Evolutionary conservation across 2,113 vertebrate genomes (phyloP), one percentile per base, ranked within the genome.

Genomic region (Elephantulus edwardii): DNA sequence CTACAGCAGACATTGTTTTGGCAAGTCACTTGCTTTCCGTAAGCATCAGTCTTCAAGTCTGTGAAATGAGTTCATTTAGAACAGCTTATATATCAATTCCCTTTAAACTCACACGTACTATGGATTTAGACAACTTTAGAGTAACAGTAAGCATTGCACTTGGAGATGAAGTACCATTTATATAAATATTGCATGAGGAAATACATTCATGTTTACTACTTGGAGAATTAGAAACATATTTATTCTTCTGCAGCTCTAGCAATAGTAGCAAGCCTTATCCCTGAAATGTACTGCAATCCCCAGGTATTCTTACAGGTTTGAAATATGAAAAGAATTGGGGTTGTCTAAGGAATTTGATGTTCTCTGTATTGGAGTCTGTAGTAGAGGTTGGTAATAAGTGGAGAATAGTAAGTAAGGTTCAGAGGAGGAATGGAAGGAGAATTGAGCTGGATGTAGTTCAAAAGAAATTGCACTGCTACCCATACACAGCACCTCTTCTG

Each of bases 11-110:
- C 12, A 68, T 44, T 13, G 5, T 26, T 74, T 87, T 81, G 10
- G 42, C 30, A 71, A 74, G 77, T 62, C 60, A 75, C 70, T 5
- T 28, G 12, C 38, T 40, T 70, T 83, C 17, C 64, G 30, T 52
- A 19, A 78, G 19, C 42, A 33, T 77, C 10, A 35, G 26, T 79
- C 90, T 88, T 19, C 35, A 42, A 44, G 30, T 68, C 46, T 89
- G 7, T 52, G 77, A 71, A 93, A 70, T 70, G 52, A 75, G 20
- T 66, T 85, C 50, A 74, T 85, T 79, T 88, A 24, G 26, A 91
- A 78, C 26, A n/a, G 20, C 2, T 50, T 8, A 80, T 62, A 12
- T 40, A 52, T 54, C 42, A 80, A 3, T 3, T 89, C 38, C 88
- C 33, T 78, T 30, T 54, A 20, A 54, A 52, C 10, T 74, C 12